These are phyloP conservation scores for Myotis daubentonii DNA, from an alignment of 2,797 vertebrate species.

Conservation along the genomic window DNA sequence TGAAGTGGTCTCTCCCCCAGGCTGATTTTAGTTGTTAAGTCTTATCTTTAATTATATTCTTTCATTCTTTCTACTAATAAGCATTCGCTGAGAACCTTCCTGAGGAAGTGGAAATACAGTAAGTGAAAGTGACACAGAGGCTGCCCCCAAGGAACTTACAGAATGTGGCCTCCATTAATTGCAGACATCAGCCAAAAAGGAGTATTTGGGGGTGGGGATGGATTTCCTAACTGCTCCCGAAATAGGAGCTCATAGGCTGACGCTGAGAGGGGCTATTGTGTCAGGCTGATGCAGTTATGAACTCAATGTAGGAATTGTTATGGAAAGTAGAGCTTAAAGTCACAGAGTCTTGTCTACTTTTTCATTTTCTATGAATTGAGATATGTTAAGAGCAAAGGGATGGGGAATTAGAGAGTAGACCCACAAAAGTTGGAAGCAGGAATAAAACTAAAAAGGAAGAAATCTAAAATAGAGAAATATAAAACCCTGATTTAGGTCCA, in stretches of 20 bases:
- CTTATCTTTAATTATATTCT: conserved; percentile 76
- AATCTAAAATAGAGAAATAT: conserved; percentile 30
- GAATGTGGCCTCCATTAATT: background rate
- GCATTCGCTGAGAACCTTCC: conserved; percentile 40
- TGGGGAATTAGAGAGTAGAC: background rate
- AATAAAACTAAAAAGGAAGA: background rate
- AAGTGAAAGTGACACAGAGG: conserved; percentile 24
- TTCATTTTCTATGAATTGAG: background rate
- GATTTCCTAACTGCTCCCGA: background rate
- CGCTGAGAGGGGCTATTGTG: background rate
- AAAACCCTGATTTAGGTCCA: background rate
- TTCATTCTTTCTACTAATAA: conserved; percentile 64
- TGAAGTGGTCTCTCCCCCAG: conserved; percentile 56
- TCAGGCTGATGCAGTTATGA: background rate
- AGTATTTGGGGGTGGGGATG: background rate
- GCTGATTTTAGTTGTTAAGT: conserved; percentile 72
- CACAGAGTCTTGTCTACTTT: background rate
- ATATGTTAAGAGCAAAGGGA: background rate
- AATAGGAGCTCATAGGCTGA: background rate
- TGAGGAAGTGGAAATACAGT: background rate
- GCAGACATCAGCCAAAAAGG: background rate
- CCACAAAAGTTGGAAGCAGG: background rate
- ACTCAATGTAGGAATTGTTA: background rate
- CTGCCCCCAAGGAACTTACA: background rate
- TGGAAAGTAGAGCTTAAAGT: background rate